phyloP scores from a whole-genome alignment of 2,888 invertebrate genomes.

The Capitulum mitella region DNA sequence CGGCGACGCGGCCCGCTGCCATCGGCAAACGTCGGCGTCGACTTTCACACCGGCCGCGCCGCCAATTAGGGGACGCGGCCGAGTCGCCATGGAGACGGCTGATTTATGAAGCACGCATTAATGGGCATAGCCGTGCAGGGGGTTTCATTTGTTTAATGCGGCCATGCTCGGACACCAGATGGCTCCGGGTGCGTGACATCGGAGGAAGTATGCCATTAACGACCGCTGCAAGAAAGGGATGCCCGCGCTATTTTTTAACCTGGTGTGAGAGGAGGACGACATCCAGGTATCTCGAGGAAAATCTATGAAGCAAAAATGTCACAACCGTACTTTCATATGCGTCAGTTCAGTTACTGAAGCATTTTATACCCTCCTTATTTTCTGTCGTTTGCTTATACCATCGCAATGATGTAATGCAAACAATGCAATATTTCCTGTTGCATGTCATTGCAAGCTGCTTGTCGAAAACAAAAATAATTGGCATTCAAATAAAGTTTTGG shows the following conservation, averaged over 20 bases:
- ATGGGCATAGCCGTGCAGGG: not conserved
- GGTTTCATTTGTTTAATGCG: conserved; percentile 11
- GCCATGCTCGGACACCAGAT: not conserved
- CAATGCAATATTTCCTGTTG: no score
- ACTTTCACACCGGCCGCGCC: not conserved
- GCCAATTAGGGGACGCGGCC: not conserved
- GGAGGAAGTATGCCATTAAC: not conserved
- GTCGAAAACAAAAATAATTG: no score
- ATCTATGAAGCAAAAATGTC: no score
- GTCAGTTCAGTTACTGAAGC: no score
- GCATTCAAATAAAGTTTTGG: no score
- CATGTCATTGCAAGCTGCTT: no score
- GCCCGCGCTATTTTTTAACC: not conserved
- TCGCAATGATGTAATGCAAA: no score
- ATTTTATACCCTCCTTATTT: no score
- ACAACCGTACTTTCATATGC: no score
- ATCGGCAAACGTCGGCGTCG: not conserved
- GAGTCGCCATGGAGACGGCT: not conserved
- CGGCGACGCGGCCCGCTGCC: conserved; percentile 2
- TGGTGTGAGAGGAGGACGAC: no score
- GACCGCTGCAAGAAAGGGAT: not conserved
- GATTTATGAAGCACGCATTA: not conserved
- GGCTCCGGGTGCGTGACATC: not conserved
- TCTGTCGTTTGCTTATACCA: no score
- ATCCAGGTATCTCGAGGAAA: no score